A percentile compares a stretch with the other conserved stretches of the same genome.
Conservation (phyloP, 2,113 vertebrate genomes). For the Thinocorus orbignyianus region DNA sequence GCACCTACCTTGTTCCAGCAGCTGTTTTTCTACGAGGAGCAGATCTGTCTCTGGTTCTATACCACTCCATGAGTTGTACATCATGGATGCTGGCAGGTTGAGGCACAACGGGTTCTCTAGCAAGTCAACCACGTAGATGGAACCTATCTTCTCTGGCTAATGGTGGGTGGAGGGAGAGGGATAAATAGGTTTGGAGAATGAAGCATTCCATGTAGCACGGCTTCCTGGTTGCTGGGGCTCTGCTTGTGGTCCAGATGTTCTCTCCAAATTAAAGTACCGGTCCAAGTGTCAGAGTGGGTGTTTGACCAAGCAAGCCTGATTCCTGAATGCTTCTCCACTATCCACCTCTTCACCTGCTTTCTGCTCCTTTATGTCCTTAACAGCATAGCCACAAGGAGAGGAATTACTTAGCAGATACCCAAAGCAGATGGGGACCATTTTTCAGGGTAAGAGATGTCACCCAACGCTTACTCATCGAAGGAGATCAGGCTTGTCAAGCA, state of each 20-base stretch:
- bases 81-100: neutral
- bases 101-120: neutral
- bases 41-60: neutral
- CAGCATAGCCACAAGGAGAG: neutral
- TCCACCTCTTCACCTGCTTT: neutral
- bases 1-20: neutral
- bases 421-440: neutral
- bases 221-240: neutral
- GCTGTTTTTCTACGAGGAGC: neutral
- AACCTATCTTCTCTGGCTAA: neutral
- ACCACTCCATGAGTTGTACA: neutral
- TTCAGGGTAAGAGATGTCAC: neutral
- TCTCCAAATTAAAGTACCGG: neutral
- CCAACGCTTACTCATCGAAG: neutral
- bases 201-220: fast-evolving
- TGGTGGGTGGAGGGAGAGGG: neutral
- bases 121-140: neutral
- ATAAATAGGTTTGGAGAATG: neutral
- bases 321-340: fast-evolving
- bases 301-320: neutral
- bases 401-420: neutral
- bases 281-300: fast-evolving
- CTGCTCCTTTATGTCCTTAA: neutral
- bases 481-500: no score
- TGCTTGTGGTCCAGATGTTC: fast-evolving